Percentiles rank a stretch among this genome's conserved stretches.
phyloP scores from a whole-genome alignment of 2,888 invertebrate genomes.

The Nycteola revayana region DNA sequence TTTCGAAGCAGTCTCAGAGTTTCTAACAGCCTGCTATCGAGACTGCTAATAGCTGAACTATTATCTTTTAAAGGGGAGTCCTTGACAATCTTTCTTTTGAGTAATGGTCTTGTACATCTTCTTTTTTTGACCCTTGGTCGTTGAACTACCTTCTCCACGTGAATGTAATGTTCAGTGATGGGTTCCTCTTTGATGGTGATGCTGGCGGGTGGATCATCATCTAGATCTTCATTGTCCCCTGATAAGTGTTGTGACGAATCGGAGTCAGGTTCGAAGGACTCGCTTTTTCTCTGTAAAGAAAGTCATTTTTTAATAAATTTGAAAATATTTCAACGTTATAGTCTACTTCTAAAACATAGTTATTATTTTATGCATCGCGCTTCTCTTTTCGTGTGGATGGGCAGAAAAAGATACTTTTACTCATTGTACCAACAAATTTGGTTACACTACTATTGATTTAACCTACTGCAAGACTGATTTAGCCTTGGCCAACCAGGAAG shows the following conservation, averaged over 20 bases:
- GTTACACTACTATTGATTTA: no score
- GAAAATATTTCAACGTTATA: no score
- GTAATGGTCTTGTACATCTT: slow-evolving; percentile 20
- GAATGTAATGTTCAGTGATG: slow-evolving; percentile 12
- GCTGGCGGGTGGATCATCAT: slow-evolving; percentile 26
- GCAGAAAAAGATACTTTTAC: no score
- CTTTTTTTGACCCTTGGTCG: slow-evolving; percentile 9
- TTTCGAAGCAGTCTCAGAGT: slow-evolving; percentile 43
- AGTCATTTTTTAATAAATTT: no score
- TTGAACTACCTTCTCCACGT: slow-evolving; percentile 7
- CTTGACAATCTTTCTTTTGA: slow-evolving; percentile 28
- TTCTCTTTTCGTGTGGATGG: no score
- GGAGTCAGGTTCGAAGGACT: no score
- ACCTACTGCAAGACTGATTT: no score
- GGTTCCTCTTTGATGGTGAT: slow-evolving; percentile 52
- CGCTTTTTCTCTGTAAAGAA: no score
- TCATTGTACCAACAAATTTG: no score
- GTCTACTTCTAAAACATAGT: no score
- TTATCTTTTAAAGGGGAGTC: no score
- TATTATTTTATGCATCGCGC: no score
- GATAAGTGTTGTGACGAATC: slow-evolving; percentile 9
- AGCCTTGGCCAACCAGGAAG: slow-evolving; percentile 26
- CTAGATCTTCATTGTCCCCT: slow-evolving; percentile 26
- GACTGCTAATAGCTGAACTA: slow-evolving; percentile 4
- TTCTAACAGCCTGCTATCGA: slow-evolving; percentile 47